Conservation (phyloP, 2,113 vertebrate genomes). For the Poecile atricapillus region DNA sequence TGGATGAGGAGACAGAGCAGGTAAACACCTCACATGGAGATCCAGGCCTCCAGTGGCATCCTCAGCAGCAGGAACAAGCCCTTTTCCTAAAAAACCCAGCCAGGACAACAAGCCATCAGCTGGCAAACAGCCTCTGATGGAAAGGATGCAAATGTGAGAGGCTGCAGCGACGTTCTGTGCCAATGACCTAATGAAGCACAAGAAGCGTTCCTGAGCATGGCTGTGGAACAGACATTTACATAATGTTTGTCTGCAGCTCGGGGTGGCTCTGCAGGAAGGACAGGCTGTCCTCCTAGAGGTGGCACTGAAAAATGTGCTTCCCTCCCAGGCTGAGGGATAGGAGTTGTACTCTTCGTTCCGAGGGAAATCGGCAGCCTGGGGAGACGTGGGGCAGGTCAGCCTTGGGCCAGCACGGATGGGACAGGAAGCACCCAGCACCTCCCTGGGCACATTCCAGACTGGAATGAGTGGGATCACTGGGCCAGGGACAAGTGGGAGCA, state of each 20-base stretch:
- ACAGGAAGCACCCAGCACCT: background rate
- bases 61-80: background rate
- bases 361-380: background rate
- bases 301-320: conserved; percentile 1
- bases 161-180: background rate
- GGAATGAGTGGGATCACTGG: background rate
- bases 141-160: background rate
- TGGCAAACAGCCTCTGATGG: background rate
- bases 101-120: background rate
- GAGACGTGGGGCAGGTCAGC: rapidly evolving
- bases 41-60: too few species aligned
- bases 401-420: background rate
- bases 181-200: background rate
- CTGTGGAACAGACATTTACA: conserved; percentile 18
- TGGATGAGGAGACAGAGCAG: background rate
- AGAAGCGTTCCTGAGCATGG: background rate
- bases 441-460: background rate
- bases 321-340: background rate
- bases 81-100: background rate
- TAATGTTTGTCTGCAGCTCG: conserved; percentile 42
- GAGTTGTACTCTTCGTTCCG: background rate
- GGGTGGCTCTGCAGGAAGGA: conserved; percentile 27
- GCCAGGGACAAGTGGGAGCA: background rate
- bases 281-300: conserved; percentile 10
- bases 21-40: background rate